Conservation (phyloP, 2,113 vertebrate genomes). For the Aegithalos caudatus region DNA sequence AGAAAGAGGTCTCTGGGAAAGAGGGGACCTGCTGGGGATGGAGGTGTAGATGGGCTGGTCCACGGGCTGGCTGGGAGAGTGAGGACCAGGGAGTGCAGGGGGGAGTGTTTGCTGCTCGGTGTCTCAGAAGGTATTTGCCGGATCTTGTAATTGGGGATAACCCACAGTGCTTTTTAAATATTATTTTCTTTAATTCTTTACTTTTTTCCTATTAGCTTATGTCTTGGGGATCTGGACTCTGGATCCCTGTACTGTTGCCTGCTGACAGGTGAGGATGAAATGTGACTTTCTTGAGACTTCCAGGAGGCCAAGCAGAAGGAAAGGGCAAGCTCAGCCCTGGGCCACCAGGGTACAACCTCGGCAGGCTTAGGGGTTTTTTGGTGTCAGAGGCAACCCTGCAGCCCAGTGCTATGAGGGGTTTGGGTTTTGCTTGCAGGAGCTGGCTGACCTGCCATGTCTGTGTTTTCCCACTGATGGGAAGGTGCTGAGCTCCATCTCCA, state of each 20-base stretch:
- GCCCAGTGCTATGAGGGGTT: neutral
- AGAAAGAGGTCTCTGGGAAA: neutral
- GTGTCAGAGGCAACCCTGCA: neutral
- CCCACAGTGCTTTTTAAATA: neutral
- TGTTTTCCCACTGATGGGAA: neutral
- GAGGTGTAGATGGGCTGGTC: neutral
- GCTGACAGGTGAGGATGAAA: neutral
- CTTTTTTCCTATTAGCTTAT: neutral
- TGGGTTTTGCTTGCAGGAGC: neutral
- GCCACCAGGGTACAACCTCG: neutral
- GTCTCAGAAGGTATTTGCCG: neutral
- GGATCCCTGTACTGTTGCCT: neutral
- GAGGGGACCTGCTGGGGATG: no score
- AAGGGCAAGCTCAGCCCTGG: neutral
- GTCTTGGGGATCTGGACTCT: neutral
- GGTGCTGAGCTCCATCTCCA: accelerated
- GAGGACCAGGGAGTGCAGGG: neutral
- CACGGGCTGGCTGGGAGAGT: neutral
- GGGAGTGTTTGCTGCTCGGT: neutral
- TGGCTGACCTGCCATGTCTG: neutral
- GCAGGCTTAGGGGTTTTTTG: neutral
- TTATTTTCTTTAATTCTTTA: neutral
- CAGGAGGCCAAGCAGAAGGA: neutral
- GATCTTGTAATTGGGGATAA: neutral
- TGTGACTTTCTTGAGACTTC: neutral